Percentiles rank a stretch among this genome's conserved stretches.
Evolutionary conservation across 2,113 vertebrate species (phyloP).

Genomic region (Perca schrenkii): DNA sequence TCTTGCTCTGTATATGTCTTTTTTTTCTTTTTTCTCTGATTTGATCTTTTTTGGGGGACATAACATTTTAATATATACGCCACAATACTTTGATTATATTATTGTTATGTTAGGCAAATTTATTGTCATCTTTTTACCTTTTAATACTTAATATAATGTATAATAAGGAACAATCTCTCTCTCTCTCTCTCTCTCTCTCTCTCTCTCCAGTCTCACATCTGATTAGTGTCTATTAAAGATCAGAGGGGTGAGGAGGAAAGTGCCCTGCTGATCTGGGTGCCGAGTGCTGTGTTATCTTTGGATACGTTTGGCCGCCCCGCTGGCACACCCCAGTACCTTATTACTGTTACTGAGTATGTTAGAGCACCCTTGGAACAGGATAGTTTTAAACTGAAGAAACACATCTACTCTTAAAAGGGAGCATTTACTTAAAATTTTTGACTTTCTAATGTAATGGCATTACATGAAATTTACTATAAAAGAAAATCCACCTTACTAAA

Average conservation of each 20-base stretch:
- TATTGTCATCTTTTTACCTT: not conserved
- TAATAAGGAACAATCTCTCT: not conserved
- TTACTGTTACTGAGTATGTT: constrained; percentile 89
- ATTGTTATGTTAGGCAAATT: not conserved
- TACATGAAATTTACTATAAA: not conserved
- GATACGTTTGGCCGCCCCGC: constrained; percentile 87
- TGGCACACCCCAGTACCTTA: constrained; percentile 86
- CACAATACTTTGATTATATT: not conserved
- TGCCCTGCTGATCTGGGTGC: constrained; percentile 88
- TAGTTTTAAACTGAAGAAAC: constrained; percentile 86
- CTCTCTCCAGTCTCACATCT: constrained; percentile 63
- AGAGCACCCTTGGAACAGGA: constrained; percentile 86
- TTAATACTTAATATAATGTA: not conserved
- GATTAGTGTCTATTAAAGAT: constrained; percentile 92
- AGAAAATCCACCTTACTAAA: not conserved
- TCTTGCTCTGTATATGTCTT: not conserved
- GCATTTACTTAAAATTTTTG: not conserved
- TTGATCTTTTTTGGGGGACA: not conserved
- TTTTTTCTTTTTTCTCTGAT: constrained; percentile 13
- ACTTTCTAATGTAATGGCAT: not conserved
- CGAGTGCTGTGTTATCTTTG: constrained; percentile 92
- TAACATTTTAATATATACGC: not conserved
- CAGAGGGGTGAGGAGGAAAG: constrained; percentile 90
- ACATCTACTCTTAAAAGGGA: constrained; percentile 58
- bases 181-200: not conserved